Percentiles rank a stretch among this genome's conserved stretches.
Evolutionary conservation across 2,797 vertebrate species (phyloP).

Genomic region (Sebastes hopkinsi): DNA sequence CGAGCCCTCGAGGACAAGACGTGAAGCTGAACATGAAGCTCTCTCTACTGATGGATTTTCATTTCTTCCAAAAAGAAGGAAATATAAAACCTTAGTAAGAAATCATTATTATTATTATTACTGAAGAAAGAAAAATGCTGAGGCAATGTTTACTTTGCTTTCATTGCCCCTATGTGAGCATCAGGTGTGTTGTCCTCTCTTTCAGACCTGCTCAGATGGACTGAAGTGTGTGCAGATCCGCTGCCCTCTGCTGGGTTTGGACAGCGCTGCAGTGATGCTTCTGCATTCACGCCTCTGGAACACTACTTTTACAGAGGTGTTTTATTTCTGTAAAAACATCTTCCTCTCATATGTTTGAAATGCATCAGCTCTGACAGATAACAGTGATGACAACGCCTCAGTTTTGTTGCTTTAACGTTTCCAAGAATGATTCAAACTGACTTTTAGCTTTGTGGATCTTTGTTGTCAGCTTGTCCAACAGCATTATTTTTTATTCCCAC

Average conservation of each 20-base stretch:
- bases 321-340: neutral
- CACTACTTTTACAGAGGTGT: constrained; percentile 89
- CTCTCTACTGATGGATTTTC: constrained; percentile 73
- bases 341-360: neutral
- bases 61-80: constrained; percentile 83
- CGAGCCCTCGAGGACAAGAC: constrained; percentile 76
- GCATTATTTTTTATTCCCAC: neutral
- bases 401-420: neutral
- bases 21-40: constrained; percentile 80
- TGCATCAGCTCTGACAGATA: neutral
- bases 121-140: neutral
- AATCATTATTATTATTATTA: neutral
- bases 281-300: constrained; percentile 89
- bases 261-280: constrained; percentile 84
- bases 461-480: neutral
- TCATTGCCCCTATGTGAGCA: neutral
- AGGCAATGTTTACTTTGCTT: neutral
- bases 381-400: neutral
- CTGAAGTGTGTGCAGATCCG: constrained; percentile 85
- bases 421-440: neutral
- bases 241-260: constrained; percentile 89
- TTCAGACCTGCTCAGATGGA: constrained; percentile 85
- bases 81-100: constrained; percentile 89
- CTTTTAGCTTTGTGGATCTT: neutral
- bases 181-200: neutral